A percentile compares a stretch with the other conserved stretches of the same genome.
These are phyloP conservation scores for Pterostichus niger DNA, from an alignment of 2,888 invertebrate species.

Conservation along the genomic window DNA sequence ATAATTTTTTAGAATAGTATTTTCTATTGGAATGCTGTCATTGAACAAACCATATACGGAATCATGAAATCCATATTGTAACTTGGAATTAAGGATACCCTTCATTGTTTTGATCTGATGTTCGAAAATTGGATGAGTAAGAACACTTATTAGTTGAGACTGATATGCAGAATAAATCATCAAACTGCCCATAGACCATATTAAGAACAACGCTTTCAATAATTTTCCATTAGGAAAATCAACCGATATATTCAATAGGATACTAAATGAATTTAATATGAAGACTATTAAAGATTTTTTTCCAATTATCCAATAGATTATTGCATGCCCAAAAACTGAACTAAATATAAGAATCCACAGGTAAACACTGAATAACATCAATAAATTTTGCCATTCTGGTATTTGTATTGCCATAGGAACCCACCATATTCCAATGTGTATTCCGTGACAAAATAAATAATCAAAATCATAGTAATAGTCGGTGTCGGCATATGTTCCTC, in stretches of 20 bases:
- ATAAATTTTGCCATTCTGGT: constrained; percentile 32
- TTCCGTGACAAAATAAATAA: constrained; percentile 12
- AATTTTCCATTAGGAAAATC: constrained; percentile 32
- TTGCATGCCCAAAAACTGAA: constrained; percentile 1
- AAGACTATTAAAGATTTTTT: neutral
- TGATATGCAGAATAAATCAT: constrained; percentile 25
- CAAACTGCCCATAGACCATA: constrained; percentile 27
- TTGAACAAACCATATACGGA: neutral
- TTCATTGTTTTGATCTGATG: constrained; percentile 16
- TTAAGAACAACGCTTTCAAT: constrained; percentile 13
- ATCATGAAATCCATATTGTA: constrained; percentile 20
- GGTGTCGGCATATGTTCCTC: constrained; percentile 17
- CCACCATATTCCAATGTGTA: constrained; percentile 28
- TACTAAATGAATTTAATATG: constrained; percentile 21
- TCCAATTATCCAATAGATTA: constrained; percentile 30
- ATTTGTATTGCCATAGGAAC: constrained; percentile 22
- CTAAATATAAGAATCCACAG: constrained; percentile 19
- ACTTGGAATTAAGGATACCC: neutral
- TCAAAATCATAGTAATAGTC: constrained; percentile 31
- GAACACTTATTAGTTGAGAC: constrained; percentile 26
- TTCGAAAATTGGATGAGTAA: constrained; percentile 26
- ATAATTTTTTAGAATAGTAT: neutral
- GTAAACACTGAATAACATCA: constrained; percentile 12
- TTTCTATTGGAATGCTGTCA: neutral
- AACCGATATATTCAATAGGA: constrained; percentile 16